Evolutionary conservation across 2,888 invertebrate genomes (phyloP).

Genomic region (Nemurella pictetii): DNA sequence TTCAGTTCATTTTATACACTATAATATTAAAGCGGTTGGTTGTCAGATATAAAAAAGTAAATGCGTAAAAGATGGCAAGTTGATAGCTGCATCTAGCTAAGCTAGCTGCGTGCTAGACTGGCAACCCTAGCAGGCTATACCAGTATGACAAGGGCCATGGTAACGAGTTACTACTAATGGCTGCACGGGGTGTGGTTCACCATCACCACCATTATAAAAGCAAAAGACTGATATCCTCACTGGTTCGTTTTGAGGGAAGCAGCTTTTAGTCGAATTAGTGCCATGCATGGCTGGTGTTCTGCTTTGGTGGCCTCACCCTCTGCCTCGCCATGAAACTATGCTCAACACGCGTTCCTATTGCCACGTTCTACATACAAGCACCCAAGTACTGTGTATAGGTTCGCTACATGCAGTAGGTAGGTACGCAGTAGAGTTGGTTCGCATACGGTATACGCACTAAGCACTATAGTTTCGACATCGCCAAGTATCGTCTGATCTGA

Average conservation of each 20-base stretch:
- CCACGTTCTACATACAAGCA: too few relatives aligned
- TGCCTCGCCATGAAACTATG: too few relatives aligned
- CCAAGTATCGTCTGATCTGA: too few relatives aligned
- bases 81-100: neutral
- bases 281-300: conserved; percentile 15
- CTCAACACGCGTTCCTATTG: too few relatives aligned
- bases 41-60: too few relatives aligned
- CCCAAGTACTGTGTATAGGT: too few relatives aligned
- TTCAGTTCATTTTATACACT: too few relatives aligned
- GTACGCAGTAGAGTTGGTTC: too few relatives aligned
- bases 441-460: too few relatives aligned
- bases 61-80: neutral
- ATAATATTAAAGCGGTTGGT: too few relatives aligned
- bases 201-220: neutral
- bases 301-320: neutral
- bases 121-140: neutral
- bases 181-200: conserved; percentile 23
- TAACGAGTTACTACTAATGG: conserved; percentile 27
- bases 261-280: conserved; percentile 23
- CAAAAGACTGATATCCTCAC: conserved; percentile 28
- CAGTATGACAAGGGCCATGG: neutral
- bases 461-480: too few relatives aligned
- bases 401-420: too few relatives aligned
- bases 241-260: conserved; percentile 20
- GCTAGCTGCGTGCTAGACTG: neutral